Percentiles rank a stretch among this genome's conserved stretches.
Evolutionary conservation across 2,888 invertebrate species (phyloP).

Genomic region (Sericinus montela): DNA sequence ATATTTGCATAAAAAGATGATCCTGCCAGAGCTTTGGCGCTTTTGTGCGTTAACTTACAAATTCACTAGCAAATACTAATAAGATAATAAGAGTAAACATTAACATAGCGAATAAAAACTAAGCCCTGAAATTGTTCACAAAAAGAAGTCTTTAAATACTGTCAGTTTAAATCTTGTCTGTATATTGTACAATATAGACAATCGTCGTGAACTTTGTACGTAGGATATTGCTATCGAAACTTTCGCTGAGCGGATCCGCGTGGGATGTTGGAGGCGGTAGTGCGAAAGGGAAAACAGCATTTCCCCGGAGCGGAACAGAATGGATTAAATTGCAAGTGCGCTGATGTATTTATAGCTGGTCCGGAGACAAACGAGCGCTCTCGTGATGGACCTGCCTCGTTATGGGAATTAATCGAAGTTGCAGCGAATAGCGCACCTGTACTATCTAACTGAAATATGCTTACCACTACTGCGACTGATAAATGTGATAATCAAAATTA

Average conservation of each 20-base stretch:
- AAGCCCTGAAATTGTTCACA: constrained; percentile 5
- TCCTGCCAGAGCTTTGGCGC: constrained; percentile 50
- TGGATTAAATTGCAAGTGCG: constrained; percentile 78
- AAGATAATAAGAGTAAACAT: constrained; percentile 26
- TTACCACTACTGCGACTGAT: constrained; percentile 32
- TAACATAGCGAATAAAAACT: constrained; percentile 22
- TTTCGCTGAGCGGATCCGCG: constrained; percentile 54
- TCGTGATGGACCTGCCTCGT: constrained; percentile 77
- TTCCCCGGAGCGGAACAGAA: constrained; percentile 63
- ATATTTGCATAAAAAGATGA: constrained; percentile 70
- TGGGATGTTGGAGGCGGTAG: constrained; percentile 32
- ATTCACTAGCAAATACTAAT: constrained; percentile 48
- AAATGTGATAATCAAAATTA: constrained; percentile 23
- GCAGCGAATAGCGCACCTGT: constrained; percentile 69
- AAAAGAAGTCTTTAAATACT: neutral
- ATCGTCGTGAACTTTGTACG: constrained; percentile 18
- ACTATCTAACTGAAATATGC: constrained; percentile 66
- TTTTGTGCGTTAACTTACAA: constrained; percentile 62
- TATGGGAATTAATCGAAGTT: constrained; percentile 78
- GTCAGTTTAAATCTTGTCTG: constrained; percentile 10
- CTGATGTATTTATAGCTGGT: constrained; percentile 77
- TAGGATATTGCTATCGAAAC: constrained; percentile 60
- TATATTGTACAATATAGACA: constrained; percentile 12
- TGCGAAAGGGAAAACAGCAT: constrained; percentile 45
- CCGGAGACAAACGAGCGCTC: constrained; percentile 75